Evolutionary conservation across 2,113 vertebrate species (phyloP).

Genomic region (Antigone vipio): DNA sequence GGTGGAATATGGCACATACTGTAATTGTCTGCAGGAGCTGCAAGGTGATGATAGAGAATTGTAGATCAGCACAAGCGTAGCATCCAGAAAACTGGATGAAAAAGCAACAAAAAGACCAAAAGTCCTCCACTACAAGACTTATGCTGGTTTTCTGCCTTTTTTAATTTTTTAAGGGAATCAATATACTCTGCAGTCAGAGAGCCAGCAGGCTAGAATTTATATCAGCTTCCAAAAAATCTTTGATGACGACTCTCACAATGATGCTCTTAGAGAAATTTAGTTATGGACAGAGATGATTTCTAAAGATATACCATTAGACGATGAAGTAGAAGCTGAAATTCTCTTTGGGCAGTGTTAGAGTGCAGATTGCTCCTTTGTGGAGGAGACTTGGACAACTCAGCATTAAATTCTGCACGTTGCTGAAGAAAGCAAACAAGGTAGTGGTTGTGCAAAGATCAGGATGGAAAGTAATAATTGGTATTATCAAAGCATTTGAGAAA

Average conservation of each 20-base stretch:
- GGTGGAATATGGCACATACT: neutral
- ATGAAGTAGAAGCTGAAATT: neutral
- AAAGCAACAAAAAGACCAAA: neutral
- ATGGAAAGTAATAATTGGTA: neutral
- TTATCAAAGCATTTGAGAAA: neutral
- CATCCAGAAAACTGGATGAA: neutral
- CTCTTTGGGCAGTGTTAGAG: neutral
- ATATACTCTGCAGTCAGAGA: neutral
- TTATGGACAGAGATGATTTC: neutral
- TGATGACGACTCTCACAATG: neutral
- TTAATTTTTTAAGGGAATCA: neutral
- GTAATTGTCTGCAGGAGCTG: neutral
- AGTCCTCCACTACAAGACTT: neutral
- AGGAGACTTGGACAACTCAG: neutral
- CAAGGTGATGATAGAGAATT: neutral
- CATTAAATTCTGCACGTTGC: neutral
- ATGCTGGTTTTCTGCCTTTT: neutral
- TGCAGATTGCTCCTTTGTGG: neutral
- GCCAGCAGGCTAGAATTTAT: neutral
- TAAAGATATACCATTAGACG: neutral
- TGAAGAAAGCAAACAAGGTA: neutral
- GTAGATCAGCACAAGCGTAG: neutral
- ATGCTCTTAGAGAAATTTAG: neutral
- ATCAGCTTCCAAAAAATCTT: neutral
- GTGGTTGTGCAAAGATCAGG: neutral